Percentiles rank a stretch among this genome's conserved stretches.
Conservation (phyloP, 2,888 invertebrate genomes). For the Morpho achilles region DNA sequence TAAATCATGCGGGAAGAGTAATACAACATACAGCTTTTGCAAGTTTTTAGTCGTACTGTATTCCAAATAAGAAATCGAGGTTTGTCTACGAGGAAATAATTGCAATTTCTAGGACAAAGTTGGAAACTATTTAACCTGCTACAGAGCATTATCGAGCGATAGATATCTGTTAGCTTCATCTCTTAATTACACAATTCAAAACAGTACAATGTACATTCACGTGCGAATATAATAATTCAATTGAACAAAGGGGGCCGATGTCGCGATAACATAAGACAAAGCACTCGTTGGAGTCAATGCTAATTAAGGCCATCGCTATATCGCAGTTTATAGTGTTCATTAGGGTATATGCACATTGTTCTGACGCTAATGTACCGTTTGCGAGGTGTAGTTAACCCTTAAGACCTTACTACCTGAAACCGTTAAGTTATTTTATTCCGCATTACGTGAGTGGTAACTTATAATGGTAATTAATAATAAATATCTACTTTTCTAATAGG, state of each 20-base stretch:
- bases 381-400: slow-evolving; percentile 7
- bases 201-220: slow-evolving; percentile 16
- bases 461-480: no score
- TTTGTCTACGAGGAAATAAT: no score
- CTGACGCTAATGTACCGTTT: slow-evolving; percentile 19
- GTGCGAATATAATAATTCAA: slow-evolving; percentile 32
- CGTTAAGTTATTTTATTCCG: no score
- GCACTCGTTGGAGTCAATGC: slow-evolving; percentile 41
- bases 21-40: no score
- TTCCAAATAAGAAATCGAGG: no score
- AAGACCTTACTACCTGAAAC: neutral
- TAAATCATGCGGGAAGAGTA: no score
- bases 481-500: no score
- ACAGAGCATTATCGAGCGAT: slow-evolving; percentile 1
- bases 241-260: slow-evolving; percentile 27
- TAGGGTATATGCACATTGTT: slow-evolving; percentile 32
- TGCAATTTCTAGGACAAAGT: no score
- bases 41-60: no score
- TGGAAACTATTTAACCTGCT: no score
- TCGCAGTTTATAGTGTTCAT: slow-evolving; percentile 47
- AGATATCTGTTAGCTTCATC: slow-evolving; percentile 16
- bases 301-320: slow-evolving; percentile 54
- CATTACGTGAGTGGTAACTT: no score
- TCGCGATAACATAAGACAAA: slow-evolving; percentile 31
- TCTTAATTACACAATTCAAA: slow-evolving; percentile 9